A percentile compares a stretch with the other conserved stretches of the same genome.
These are phyloP conservation scores for Paraplagusia blochii DNA, from an alignment of 2,113 vertebrate genomes.

Conservation along the genomic window DNA sequence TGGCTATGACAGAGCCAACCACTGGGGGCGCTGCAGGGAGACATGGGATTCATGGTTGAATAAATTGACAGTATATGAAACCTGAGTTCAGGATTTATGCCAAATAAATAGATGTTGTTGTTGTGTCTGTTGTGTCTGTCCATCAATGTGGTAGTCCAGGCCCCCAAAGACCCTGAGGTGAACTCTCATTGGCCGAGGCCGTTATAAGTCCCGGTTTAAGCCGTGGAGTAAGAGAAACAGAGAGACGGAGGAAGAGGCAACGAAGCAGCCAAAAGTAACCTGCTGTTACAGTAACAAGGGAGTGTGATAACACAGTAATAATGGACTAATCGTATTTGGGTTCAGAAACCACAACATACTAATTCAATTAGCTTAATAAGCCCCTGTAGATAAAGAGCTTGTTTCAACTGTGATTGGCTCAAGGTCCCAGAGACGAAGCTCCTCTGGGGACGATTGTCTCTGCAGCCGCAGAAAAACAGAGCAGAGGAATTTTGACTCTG, in stretches of 20 bases:
- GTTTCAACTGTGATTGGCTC: slow-evolving; percentile 71
- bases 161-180: too few relatives aligned
- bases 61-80: too few relatives aligned
- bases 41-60: too few relatives aligned
- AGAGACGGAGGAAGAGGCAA: slow-evolving; percentile 28
- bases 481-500: slow-evolving; percentile 21
- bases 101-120: too few relatives aligned
- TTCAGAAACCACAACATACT: slow-evolving; percentile 77
- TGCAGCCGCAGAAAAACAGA: slow-evolving; percentile 37
- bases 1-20: slow-evolving; percentile 43
- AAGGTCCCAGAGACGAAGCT: slow-evolving; percentile 61
- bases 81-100: too few relatives aligned
- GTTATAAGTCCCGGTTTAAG: slow-evolving; percentile 11
- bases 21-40: too few relatives aligned
- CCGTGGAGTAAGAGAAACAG: slow-evolving; percentile 14
- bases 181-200: not conserved
- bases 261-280: slow-evolving; percentile 70
- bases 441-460: slow-evolving; percentile 51
- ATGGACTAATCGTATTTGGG: slow-evolving; percentile 76
- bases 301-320: slow-evolving; percentile 76
- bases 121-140: too few relatives aligned
- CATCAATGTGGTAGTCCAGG: too few relatives aligned
- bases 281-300: slow-evolving; percentile 75
- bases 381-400: slow-evolving; percentile 74
- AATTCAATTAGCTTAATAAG: slow-evolving; percentile 79